Evolutionary conservation across 2,888 invertebrate genomes (phyloP), one percentile per base, ranked within the genome.

Genomic region (Epicampocera succincta): DNA sequence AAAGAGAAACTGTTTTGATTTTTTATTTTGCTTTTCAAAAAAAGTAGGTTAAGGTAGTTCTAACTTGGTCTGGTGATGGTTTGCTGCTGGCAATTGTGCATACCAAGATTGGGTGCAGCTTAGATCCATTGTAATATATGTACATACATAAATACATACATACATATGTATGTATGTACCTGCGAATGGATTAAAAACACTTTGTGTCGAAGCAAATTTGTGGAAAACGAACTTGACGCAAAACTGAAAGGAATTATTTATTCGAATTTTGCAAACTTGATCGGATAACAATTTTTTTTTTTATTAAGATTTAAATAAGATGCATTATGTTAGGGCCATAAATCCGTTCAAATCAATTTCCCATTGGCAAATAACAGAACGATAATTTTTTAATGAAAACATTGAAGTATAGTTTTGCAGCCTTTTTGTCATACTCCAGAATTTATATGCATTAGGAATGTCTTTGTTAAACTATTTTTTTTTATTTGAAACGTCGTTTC

Each of bases 21-120:
- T 29, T 13, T 60, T 38, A 38, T 48, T 19, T 54, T 25, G 2
- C 44, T 69, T 29, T 40, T 21, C 0, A 54, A 74, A 58, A 63
- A 85, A 87, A 84, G 84, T 87, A 81, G 87, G 87, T 86, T 87
- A 87, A 87, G 87, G 87, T 86, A 85, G 85, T 85, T 85, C 56
- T 80, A 74, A 69, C 29, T 65, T 46, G 48, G 73, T 17, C 8
- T 15, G 44, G 17, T 72, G 29, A 42, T 72, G 52, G 60, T 50
- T 54, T 25, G 17, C 29, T 38, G 48, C 38, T 5, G 63, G 56
- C 63, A 61, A 61, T 19, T 48, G 44, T 71, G 29, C 79, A 82
- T 82, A 78, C 82, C 82, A 82, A 69, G 17, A 58, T 74, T 78
- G 78, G 82, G 82, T 78, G 82, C 82, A 82, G 82, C 65, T 42